Percentiles rank a stretch among this genome's conserved stretches.
phyloP scores from a whole-genome alignment of 2,797 vertebrate genomes.

The Sternarchorhynchus goeldii region DNA sequence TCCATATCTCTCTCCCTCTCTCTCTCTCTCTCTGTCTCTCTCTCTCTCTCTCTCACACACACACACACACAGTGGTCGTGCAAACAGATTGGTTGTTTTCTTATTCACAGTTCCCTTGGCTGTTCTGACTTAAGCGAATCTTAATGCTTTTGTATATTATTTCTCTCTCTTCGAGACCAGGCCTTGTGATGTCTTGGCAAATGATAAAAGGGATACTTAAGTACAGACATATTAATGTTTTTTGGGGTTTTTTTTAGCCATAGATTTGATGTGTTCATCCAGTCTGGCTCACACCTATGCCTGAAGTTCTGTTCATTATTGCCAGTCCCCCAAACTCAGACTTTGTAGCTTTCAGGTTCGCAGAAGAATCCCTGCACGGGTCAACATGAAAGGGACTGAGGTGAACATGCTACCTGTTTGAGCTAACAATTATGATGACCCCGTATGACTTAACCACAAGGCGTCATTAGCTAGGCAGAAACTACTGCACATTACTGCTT shows the following conservation, averaged over 20 bases:
- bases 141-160: not conserved
- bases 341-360: not conserved
- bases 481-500: not conserved
- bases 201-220: constrained; percentile 31
- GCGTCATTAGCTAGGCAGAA: constrained; percentile 18
- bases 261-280: constrained; percentile 9
- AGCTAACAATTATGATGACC: not conserved
- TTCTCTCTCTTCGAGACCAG: not conserved
- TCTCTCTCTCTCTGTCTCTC: too few species aligned
- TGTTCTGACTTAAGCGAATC: not conserved
- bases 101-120: not conserved
- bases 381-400: constrained; percentile 19
- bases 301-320: constrained; percentile 11
- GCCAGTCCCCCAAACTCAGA: not conserved
- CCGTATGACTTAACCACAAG: too few species aligned
- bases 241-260: constrained; percentile 3
- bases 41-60: too few species aligned
- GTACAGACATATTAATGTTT: not conserved
- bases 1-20: too few species aligned
- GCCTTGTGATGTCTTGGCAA: not conserved
- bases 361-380: not conserved
- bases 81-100: not conserved
- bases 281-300: not conserved
- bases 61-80: not conserved
- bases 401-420: not conserved